Base-by-base conservation (phyloP, 53 echinoderm and acorn worm species). In the Holothuria scabra region DNA sequence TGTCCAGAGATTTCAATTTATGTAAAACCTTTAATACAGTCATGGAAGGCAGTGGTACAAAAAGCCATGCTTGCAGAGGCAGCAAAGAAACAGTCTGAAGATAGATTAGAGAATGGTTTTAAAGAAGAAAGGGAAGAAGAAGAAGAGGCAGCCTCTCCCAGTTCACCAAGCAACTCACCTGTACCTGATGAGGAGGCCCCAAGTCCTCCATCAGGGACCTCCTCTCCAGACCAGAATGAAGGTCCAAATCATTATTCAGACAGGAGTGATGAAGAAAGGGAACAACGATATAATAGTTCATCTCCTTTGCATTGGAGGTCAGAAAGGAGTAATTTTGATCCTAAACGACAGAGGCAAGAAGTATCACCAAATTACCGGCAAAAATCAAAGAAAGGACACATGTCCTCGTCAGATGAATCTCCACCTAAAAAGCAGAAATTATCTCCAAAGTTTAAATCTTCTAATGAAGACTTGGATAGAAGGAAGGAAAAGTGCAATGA, bases 11-110 rank as follows among this genome's bases (percentile, higher is more conserved):
- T 96, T 49, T 85, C 92, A 5, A 88, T 86, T 12, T 31, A 88
- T 80, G 93, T 91, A 2, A 84, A 87, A 34, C 67, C 66, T 49
- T 83, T 96, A 3, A 90, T 96, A 8, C 85, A 86, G 56, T 60
- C 64, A 56, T 96, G 96, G 96, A 96, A 92, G 32, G 86, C 83
- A 28, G 67, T 93, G 81, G 93, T 96, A 11, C 57, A 52, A 32
- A 29, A 29, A 59, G 78, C 78, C 12, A 78, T 78, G 78, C 18
- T 84, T 62, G 38, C 74, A 69, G 25, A 81, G 82, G 46, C 86
- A 85, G 85, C 57, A 79, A 10, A 52, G 84, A 80, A 85, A 85
- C 57, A 29, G 74, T 72, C 26, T 16, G 57, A 52, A 19, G 4
- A 13, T 66, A 48, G 22, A 41, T 31, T 14, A 83, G 84, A 32